Conservation (phyloP, 2,888 invertebrate species). For the Boloria selene region DNA sequence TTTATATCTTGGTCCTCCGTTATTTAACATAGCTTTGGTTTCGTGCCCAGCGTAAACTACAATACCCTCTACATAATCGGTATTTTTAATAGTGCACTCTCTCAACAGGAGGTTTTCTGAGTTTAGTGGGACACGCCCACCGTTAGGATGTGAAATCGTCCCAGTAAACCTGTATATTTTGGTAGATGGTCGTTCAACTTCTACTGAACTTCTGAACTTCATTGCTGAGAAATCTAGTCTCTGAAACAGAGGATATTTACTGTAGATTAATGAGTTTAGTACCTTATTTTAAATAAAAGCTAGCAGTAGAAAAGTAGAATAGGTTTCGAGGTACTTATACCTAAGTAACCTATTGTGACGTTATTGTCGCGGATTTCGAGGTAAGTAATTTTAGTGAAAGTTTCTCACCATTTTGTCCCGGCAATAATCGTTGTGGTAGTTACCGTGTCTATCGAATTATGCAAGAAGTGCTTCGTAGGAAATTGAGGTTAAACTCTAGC, state of each 20-base stretch:
- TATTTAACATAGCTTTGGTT: conserved; percentile 98
- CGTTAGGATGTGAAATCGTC: conserved; percentile 90
- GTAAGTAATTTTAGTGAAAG: conserved; percentile 29
- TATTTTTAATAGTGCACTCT: conserved; percentile 97
- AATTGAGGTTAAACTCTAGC: conserved; percentile 46
- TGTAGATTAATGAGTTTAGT: background rate
- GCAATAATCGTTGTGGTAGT: conserved; percentile 33
- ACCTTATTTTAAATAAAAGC: background rate
- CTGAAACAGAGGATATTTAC: conserved; percentile 62
- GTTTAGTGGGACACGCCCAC: conserved; percentile 89
- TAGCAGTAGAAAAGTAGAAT: background rate
- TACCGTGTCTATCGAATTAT: conserved; percentile 44
- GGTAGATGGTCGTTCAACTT: conserved; percentile 97
- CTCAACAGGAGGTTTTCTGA: conserved; percentile 95
- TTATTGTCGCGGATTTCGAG: conserved; percentile 14
- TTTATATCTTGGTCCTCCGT: conserved; percentile 96
- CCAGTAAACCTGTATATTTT: conserved; percentile 98
- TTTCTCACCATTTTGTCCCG: conserved; percentile 26
- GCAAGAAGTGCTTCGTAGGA: conserved; percentile 46
- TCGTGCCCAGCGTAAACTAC: conserved; percentile 98
- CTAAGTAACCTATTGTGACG: conserved; percentile 7
- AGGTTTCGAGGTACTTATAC: background rate
- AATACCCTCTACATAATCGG: conserved; percentile 97
- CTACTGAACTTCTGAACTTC: conserved; percentile 91
- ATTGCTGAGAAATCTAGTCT: conserved; percentile 89